Evolutionary conservation across 2,888 invertebrate species (phyloP), one percentile per base, ranked within the genome.

Genomic region (Apodemia mormo): DNA sequence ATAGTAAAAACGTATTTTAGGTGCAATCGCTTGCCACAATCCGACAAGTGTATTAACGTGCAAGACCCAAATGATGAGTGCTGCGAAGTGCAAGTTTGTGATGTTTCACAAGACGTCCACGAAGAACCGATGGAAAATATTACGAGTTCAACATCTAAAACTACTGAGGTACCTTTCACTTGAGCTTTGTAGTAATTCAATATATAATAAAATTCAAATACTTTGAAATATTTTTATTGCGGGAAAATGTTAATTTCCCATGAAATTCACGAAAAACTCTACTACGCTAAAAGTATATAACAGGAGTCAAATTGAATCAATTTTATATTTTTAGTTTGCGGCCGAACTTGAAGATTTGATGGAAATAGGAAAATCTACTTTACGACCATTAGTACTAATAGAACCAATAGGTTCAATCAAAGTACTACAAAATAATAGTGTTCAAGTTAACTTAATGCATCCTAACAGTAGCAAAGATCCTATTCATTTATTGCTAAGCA

Each of bases 41-140:
- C 94, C 43, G 97, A 97, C 71, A 95, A 96, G 80, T 98, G 98
- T 82, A 96, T 97, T 64, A 96, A 96, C 78, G 95, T 98, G 0
- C 95, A 96, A 75, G 97, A 98, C 85, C 96, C 97, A 0, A 95
- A 95, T 68, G 98, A 98, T 83, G 90, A 95, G 1, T 98, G 98
- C 82, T 98, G 98, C 80, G 97, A 96, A 77, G 95, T 97, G 74
- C 96, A 97, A 73, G 94, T 97, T 3, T 98, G 98, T 82, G 97
- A 97, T 80, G 97, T 97, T 5, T 96, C 97, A 0, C 93, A 97
- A 30, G 96, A 96, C 74, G 97, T 95, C 68, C 96, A 96, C 75
- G 97, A 97, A 74, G 94, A 94, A 74, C 84, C 88, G 0, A 71
- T 75, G 0, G 88, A 92, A 3, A 90, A 89, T 66, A 71, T 70